A percentile compares a stretch with the other conserved stretches of the same genome.
phyloP scores from a whole-genome alignment of 1,140 invertebrate species.

The Drosophila busckii region DNA sequence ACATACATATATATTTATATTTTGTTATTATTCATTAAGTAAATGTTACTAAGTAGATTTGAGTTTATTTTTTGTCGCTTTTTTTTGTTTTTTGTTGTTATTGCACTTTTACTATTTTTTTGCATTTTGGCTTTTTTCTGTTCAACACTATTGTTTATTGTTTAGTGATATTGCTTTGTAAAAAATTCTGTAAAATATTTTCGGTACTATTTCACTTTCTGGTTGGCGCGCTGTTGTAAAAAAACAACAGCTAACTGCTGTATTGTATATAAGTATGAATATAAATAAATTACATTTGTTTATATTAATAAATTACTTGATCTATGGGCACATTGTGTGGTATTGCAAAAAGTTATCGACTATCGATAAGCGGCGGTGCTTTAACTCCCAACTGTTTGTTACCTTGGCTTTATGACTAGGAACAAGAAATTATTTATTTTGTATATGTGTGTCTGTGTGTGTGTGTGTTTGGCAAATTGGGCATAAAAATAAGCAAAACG shows the following conservation, averaged over 20 bases:
- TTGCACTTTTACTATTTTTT: slow-evolving; percentile 8
- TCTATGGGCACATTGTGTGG: slow-evolving; percentile 74
- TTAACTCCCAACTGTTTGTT: no score
- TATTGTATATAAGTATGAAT: slow-evolving; percentile 56
- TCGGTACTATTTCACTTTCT: slow-evolving; percentile 64
- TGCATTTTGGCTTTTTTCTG: slow-evolving; percentile 11
- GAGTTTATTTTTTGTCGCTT: slow-evolving; percentile 51
- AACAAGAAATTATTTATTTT: slow-evolving; percentile 33
- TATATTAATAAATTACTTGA: slow-evolving; percentile 55
- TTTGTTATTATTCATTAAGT: slow-evolving; percentile 40
- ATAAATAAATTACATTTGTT: slow-evolving; percentile 57
- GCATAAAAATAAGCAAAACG: neutral
- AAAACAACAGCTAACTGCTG: slow-evolving; percentile 54
- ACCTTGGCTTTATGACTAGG: slow-evolving; percentile 37
- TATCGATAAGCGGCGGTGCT: no score
- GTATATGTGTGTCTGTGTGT: neutral
- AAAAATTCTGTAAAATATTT: slow-evolving; percentile 72
- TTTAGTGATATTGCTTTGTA: slow-evolving; percentile 52
- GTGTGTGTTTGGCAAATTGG: slow-evolving; percentile 19
- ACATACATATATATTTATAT: slow-evolving; percentile 60
- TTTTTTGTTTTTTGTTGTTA: slow-evolving; percentile 12
- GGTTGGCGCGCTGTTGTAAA: slow-evolving; percentile 50
- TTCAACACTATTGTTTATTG: slow-evolving; percentile 19
- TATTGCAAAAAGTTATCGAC: slow-evolving; percentile 57
- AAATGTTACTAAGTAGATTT: slow-evolving; percentile 66